These are phyloP conservation scores for Coenonympha arcania DNA, from an alignment of 2,888 invertebrate species.

Conservation along the genomic window DNA sequence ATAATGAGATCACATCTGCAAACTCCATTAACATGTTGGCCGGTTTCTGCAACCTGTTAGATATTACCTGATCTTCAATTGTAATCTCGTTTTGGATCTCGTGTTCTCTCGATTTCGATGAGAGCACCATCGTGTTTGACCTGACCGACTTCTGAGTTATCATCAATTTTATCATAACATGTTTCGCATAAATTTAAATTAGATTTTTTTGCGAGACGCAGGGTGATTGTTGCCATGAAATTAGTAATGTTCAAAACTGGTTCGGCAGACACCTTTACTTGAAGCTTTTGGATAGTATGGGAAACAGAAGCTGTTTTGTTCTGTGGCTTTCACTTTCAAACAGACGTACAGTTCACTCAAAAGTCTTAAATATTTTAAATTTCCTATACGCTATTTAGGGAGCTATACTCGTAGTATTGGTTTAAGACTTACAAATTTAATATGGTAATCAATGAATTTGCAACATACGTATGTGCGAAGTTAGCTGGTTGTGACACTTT, in stretches of 20 bases:
- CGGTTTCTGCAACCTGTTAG: constrained; percentile 30
- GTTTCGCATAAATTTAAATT: constrained; percentile 21
- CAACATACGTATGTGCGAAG: not conserved
- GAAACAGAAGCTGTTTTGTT: not conserved
- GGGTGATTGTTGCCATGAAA: constrained; percentile 12
- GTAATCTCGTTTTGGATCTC: constrained; percentile 51
- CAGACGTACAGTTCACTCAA: no score
- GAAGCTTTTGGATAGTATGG: not conserved
- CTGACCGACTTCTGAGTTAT: constrained; percentile 36
- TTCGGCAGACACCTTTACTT: not conserved
- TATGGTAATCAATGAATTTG: no score
- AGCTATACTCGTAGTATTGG: not conserved
- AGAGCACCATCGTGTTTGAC: constrained; percentile 57
- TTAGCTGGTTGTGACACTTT: not conserved
- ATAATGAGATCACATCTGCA: constrained; percentile 9
- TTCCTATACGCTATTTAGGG: not conserved
- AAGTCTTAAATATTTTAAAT: not conserved
- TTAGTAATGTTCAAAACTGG: constrained; percentile 8
- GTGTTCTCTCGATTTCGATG: constrained; percentile 57
- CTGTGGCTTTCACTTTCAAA: no score
- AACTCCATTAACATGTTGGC: constrained; percentile 24
- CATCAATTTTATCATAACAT: constrained; percentile 19
- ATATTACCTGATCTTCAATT: constrained; percentile 20
- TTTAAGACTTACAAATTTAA: no score
- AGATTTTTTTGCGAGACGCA: constrained; percentile 19